A percentile compares a stretch with the other conserved stretches of the same genome.
Evolutionary conservation across 2,797 vertebrate genomes (phyloP).

Genomic region (Crax fasciolata): DNA sequence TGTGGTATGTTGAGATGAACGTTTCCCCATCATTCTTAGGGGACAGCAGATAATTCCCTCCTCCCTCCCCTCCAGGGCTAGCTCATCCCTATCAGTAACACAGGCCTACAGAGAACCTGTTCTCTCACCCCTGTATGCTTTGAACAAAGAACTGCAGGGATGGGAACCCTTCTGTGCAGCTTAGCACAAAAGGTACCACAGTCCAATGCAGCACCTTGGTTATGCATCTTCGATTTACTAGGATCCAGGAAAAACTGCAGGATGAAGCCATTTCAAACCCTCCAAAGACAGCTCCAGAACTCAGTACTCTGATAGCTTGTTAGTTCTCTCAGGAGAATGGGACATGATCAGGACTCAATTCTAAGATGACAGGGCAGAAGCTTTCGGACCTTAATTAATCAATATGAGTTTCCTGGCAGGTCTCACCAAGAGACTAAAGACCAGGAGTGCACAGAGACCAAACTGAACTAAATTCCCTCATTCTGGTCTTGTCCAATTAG

Average conservation of each 20-base stretch:
- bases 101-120: neutral
- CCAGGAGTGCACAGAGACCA: neutral
- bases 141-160: neutral
- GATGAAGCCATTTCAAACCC: neutral
- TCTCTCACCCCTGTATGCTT: neutral
- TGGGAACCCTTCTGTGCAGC: neutral
- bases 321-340: neutral
- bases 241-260: neutral
- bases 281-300: neutral
- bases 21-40: neutral
- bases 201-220: neutral
- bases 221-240: neutral
- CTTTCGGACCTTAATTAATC: slow-evolving; percentile 44
- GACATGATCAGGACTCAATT: neutral
- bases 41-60: neutral
- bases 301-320: neutral
- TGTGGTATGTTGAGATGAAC: neutral
- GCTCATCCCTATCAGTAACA: neutral
- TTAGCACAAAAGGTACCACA: neutral
- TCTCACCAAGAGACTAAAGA: slow-evolving; percentile 11
- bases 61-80: neutral
- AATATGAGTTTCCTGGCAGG: neutral
- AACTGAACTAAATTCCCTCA: neutral
- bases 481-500: slow-evolving; percentile 53
- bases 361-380: slow-evolving; percentile 26